phyloP scores from a whole-genome alignment of 1,140 invertebrate species.

The Lineus longissimus region DNA sequence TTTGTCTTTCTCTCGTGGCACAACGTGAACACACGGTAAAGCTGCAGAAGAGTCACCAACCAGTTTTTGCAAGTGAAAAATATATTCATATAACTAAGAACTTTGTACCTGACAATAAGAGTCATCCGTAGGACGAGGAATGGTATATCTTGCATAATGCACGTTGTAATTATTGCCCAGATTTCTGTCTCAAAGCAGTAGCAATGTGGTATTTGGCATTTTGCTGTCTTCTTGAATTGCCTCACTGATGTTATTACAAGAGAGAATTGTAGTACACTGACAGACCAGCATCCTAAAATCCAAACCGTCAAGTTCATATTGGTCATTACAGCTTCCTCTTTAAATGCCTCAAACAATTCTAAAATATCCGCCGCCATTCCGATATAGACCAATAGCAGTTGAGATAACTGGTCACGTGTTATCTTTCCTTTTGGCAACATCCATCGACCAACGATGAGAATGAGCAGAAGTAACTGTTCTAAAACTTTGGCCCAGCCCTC shows the following conservation, averaged over 20 bases:
- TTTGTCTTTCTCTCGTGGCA: neutral
- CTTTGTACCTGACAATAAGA: conserved; percentile 76
- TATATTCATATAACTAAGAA: conserved; percentile 83
- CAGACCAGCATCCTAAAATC: conserved; percentile 58
- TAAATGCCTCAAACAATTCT: conserved; percentile 72
- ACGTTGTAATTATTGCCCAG: conserved; percentile 62
- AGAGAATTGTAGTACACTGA: conserved; percentile 83
- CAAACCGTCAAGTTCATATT: conserved; percentile 23
- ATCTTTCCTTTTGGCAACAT: conserved; percentile 86
- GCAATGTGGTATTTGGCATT: neutral
- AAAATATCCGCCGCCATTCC: conserved; percentile 86
- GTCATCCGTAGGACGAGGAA: conserved; percentile 77
- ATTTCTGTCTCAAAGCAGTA: conserved; percentile 62
- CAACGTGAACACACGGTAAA: conserved; percentile 69
- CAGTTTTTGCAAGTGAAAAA: conserved; percentile 87
- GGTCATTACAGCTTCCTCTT: conserved; percentile 23
- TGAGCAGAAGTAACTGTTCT: conserved; percentile 82
- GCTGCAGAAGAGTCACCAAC: conserved; percentile 74
- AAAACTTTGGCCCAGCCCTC: conserved; percentile 74
- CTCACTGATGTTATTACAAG: conserved; percentile 66
- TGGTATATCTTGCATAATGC: conserved; percentile 66
- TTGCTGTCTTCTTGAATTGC: neutral
- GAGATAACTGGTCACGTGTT: conserved; percentile 83
- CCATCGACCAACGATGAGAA: conserved; percentile 80
- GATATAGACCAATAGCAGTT: conserved; percentile 72